phyloP scores from a whole-genome alignment of 2,797 vertebrate species.

The Cyclura pinguis region DNA sequence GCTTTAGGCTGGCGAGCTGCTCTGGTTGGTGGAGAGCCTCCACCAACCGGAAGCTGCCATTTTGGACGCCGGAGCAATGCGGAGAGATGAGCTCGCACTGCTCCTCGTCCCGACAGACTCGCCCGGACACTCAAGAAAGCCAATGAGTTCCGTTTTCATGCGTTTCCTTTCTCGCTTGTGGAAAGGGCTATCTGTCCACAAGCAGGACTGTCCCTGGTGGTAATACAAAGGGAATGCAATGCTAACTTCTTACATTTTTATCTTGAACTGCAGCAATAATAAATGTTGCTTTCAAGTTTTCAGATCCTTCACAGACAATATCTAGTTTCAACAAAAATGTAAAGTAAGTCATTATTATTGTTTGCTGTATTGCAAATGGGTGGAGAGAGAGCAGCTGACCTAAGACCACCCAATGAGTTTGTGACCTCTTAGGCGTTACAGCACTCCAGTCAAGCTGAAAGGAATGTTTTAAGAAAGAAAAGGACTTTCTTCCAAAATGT shows the following conservation, averaged over 20 bases:
- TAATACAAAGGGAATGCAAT: not conserved
- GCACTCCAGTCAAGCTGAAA: not conserved
- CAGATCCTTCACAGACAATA: not conserved
- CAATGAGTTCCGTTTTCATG: too few species aligned
- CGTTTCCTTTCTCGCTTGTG: too few species aligned
- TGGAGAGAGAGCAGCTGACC: not conserved
- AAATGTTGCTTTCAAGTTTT: not conserved
- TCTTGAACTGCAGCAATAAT: not conserved
- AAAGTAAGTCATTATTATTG: not conserved
- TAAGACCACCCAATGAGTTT: not conserved
- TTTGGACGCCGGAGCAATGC: too few species aligned
- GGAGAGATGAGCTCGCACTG: too few species aligned
- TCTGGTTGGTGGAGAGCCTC: too few species aligned
- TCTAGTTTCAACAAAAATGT: not conserved
- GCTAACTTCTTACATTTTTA: not conserved
- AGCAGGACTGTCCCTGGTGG: not conserved
- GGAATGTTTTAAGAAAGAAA: not conserved
- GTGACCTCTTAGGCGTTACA: not conserved
- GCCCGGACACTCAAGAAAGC: too few species aligned
- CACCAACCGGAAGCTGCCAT: too few species aligned
- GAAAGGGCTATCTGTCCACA: not conserved
- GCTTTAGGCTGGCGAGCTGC: too few species aligned
- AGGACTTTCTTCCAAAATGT: conserved; percentile 12
- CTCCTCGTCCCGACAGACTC: too few species aligned
- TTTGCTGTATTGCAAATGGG: not conserved